phyloP scores from a whole-genome alignment of 1,140 invertebrate genomes.

The Caerostris darwini region DNA sequence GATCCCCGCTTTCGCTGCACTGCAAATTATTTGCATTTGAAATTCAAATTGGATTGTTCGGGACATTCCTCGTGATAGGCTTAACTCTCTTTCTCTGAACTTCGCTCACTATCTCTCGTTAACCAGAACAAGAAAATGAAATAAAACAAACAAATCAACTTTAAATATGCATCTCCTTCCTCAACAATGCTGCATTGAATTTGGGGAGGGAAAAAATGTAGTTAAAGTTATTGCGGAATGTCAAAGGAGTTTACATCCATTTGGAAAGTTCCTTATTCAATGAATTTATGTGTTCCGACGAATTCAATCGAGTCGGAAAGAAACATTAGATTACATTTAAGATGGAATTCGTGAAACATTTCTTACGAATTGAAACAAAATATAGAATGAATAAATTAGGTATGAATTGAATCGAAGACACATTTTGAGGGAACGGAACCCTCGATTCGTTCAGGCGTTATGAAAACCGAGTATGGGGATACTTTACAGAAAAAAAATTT shows the following conservation, averaged over 20 bases:
- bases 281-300: too few species aligned
- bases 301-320: too few species aligned
- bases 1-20: not conserved
- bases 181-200: not conserved
- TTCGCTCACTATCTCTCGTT: not conserved
- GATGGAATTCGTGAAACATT: too few species aligned
- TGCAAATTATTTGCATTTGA: conserved; percentile 27
- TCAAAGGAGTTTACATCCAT: not conserved
- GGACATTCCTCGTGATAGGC: not conserved
- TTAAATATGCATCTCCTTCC: not conserved
- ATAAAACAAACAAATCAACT: not conserved
- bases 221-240: not conserved
- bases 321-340: too few species aligned
- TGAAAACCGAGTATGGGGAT: too few species aligned
- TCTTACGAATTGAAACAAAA: too few species aligned
- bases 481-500: too few species aligned
- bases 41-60: conserved; percentile 23
- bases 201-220: not conserved
- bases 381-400: too few species aligned
- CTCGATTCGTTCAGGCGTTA: too few species aligned
- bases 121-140: not conserved
- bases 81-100: not conserved
- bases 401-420: too few species aligned
- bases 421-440: too few species aligned
- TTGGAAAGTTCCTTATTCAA: too few species aligned